phyloP scores from a whole-genome alignment of 2,888 invertebrate genomes.

The Drosophila mimetica region DNA sequence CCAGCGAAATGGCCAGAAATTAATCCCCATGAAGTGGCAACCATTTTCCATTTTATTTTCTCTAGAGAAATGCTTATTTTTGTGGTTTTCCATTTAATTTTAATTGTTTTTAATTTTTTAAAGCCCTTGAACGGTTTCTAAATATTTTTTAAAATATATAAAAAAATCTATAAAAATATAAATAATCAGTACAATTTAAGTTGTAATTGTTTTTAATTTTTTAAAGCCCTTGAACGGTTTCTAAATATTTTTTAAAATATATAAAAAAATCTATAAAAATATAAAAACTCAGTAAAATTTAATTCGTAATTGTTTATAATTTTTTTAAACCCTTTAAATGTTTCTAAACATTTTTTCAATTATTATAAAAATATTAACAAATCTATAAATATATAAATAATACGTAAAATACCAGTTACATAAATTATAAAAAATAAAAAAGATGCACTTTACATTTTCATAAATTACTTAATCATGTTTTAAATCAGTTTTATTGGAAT shows the following conservation, averaged over 20 bases:
- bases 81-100: not conserved
- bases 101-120: not conserved
- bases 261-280: not conserved
- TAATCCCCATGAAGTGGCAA: conserved; percentile 6
- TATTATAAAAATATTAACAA: too few species aligned
- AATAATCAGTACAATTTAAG: too few species aligned
- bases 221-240: too few species aligned
- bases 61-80: not conserved
- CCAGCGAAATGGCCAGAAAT: conserved; percentile 19
- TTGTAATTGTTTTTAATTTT: not conserved
- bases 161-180: too few species aligned
- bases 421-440: too few species aligned
- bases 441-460: too few species aligned
- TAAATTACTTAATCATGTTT: not conserved
- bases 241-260: not conserved
- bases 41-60: not conserved
- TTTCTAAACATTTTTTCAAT: too few species aligned
- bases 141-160: not conserved
- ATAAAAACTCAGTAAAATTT: too few species aligned
- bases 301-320: too few species aligned
- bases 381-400: not conserved
- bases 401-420: not conserved
- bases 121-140: too few species aligned
- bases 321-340: not conserved
- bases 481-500: not conserved